A percentile compares a stretch with the other conserved stretches of the same genome.
phyloP scores from a whole-genome alignment of 2,113 vertebrate species.

The Rhinopomastus cyanomelas region DNA sequence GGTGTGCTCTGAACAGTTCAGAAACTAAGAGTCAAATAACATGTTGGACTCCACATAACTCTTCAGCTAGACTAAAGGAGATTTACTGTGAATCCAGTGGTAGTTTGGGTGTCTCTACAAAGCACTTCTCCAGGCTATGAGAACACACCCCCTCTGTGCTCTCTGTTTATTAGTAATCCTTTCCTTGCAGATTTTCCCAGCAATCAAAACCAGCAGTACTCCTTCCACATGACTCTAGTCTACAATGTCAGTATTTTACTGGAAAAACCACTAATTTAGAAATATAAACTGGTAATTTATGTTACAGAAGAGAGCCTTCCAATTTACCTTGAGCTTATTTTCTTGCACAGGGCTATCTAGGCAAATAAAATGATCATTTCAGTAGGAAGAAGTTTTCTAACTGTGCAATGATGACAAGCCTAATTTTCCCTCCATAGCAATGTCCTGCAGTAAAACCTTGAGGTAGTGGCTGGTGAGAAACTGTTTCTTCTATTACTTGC shows the following conservation, averaged over 20 bases:
- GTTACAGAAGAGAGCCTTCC: not conserved
- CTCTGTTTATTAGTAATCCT: not conserved
- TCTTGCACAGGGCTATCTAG: not conserved
- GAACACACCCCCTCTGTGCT: not conserved
- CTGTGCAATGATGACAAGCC: not conserved
- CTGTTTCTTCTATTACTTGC: not conserved
- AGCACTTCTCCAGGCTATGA: not conserved
- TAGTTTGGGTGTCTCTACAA: not conserved
- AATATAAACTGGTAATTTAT: not conserved
- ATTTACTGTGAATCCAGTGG: not conserved
- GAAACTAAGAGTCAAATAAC: not conserved
- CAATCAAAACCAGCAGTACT: not conserved
- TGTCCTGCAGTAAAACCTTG: not conserved
- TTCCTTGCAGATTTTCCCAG: not conserved
- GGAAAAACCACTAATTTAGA: not conserved
- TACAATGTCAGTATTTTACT: not conserved
- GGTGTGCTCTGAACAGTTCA: not conserved
- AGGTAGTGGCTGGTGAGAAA: not conserved
- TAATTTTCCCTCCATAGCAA: not conserved
- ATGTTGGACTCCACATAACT: not conserved
- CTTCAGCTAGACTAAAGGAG: not conserved
- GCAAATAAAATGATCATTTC: not conserved
- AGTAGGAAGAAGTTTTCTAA: not conserved
- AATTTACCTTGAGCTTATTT: not conserved
- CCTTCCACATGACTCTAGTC: not conserved